Evolutionary conservation across 2,888 invertebrate species (phyloP).

Genomic region (Stenoptilia bipunctidactyla): DNA sequence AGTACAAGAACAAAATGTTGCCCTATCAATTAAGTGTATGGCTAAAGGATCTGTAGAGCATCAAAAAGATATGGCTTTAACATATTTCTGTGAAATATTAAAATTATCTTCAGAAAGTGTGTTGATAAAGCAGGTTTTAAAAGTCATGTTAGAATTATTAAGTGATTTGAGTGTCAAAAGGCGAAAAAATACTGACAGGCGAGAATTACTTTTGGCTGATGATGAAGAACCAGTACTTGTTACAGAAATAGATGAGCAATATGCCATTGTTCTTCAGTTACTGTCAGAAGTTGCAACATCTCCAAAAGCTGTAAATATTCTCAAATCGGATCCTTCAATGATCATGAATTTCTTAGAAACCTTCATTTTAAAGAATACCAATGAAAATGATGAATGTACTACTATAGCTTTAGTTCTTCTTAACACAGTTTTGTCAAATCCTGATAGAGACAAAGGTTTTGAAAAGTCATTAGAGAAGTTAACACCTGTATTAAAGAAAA

Average conservation of each 20-base stretch:
- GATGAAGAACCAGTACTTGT: constrained; percentile 44
- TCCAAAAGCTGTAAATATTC: constrained; percentile 41
- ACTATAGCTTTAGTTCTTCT: constrained; percentile 50
- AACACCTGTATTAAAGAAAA: constrained; percentile 32
- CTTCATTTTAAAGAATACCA: constrained; percentile 35
- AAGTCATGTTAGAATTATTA: constrained; percentile 34
- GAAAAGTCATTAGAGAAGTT: constrained; percentile 31
- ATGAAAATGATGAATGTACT: constrained; percentile 35
- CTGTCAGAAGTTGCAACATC: constrained; percentile 61
- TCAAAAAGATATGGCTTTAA: constrained; percentile 28
- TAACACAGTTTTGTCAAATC: constrained; percentile 45
- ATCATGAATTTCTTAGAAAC: constrained; percentile 60
- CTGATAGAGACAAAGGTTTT: constrained; percentile 22
- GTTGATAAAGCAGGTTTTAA: constrained; percentile 34
- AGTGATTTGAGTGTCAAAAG: constrained; percentile 31
- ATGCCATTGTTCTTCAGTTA: constrained; percentile 56
- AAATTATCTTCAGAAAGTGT: constrained; percentile 24
- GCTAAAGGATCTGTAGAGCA: constrained; percentile 16
- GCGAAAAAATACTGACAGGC: constrained; percentile 20
- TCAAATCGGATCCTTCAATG: constrained; percentile 51
- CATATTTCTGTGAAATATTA: constrained; percentile 37
- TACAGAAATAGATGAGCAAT: constrained; percentile 37
- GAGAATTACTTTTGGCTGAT: constrained; percentile 32
- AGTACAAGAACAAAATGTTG: constrained; percentile 47
- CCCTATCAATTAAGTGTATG: constrained; percentile 39